phyloP scores from a whole-genome alignment of 53 echinoderm and acorn worm species.

The Arbacia lixula region DNA sequence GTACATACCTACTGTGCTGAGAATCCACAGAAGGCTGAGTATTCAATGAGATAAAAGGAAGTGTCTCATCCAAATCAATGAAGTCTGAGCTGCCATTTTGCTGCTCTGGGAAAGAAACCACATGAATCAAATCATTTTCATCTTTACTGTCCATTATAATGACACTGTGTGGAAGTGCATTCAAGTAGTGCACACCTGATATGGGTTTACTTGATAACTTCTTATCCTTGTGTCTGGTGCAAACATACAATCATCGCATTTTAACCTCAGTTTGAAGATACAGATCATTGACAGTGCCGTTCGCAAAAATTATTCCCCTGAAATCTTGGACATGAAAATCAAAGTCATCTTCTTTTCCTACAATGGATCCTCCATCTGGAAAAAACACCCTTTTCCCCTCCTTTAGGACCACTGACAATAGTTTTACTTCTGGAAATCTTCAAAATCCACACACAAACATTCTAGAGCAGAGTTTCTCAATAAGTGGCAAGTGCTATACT shows the following conservation, averaged over 20 bases:
- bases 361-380: constrained; percentile 32
- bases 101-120: constrained; percentile 31
- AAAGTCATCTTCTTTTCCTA: constrained; percentile 29
- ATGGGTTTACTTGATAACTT: constrained; percentile 21
- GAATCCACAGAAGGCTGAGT: not conserved
- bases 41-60: constrained; percentile 23
- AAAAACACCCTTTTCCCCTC: constrained; percentile 19
- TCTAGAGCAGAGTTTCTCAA: no score
- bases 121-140: constrained; percentile 19
- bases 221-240: constrained; percentile 5
- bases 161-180: constrained; percentile 4
- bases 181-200: constrained; percentile 12
- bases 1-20: constrained; percentile 4
- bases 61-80: constrained; percentile 29
- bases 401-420: not conserved
- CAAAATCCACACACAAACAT: no score
- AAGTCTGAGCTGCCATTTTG: constrained; percentile 26
- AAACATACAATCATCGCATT: constrained; percentile 21
- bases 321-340: constrained; percentile 35
- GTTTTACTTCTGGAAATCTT: no score
- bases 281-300: constrained; percentile 8
- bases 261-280: constrained; percentile 20
- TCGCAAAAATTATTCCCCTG: constrained; percentile 7
- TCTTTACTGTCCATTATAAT: constrained; percentile 19
- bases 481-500: no score